Percentiles rank a stretch among this genome's conserved stretches.
phyloP scores from a whole-genome alignment of 2,888 invertebrate species.

The Diplazon laetatorius region DNA sequence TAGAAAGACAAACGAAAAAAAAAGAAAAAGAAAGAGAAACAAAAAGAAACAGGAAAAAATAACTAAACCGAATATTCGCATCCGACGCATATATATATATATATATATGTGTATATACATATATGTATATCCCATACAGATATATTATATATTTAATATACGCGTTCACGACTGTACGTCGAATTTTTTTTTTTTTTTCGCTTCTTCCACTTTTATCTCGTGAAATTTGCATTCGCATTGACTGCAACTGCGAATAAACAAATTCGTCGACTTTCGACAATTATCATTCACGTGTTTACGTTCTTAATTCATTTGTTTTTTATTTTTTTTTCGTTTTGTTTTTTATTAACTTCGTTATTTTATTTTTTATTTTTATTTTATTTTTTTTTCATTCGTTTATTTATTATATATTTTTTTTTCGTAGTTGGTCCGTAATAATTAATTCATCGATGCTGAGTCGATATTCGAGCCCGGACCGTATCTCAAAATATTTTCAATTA shows the following conservation, averaged over 20 bases:
- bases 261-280: constrained; percentile 9
- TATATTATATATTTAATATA: too few species aligned
- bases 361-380: not conserved
- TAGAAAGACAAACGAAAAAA: not conserved
- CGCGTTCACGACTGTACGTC: not conserved
- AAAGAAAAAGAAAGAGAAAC: not conserved
- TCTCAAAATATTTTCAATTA: too few species aligned
- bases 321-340: not conserved
- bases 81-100: not conserved
- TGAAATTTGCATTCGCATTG: constrained; percentile 4
- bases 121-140: too few species aligned
- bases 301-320: not conserved
- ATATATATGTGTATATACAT: too few species aligned
- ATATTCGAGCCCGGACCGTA: not conserved
- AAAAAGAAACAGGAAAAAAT: not conserved
- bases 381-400: not conserved
- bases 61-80: not conserved
- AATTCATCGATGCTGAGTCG: not conserved
- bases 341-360: too few species aligned
- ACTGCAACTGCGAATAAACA: constrained; percentile 1
- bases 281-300: constrained; percentile 1
- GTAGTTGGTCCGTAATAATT: not conserved
- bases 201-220: not conserved
- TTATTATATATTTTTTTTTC: not conserved
- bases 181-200: not conserved